Evolutionary conservation across 30 jellyfish, hydroid and myxozoan species (phyloP).

Genomic region (Cassiopea xamachana): DNA sequence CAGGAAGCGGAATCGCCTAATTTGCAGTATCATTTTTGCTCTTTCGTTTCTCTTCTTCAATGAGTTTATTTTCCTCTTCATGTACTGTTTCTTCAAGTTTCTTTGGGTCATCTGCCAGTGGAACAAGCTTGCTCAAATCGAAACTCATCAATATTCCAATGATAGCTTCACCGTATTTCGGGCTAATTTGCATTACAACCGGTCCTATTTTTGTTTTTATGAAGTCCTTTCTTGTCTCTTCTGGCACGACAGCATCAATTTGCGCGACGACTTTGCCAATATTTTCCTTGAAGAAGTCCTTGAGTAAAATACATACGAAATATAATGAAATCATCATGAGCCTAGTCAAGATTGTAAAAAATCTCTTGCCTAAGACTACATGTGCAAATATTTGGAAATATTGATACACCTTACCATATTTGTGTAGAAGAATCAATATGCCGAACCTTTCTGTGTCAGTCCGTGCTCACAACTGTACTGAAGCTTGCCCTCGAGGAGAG

Average conservation of each 20-base stretch:
- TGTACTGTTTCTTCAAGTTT: conserved; percentile 56
- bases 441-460: no score
- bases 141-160: conserved; percentile 66
- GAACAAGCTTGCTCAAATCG: conserved; percentile 58
- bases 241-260: conserved; percentile 68
- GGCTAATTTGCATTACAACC: conserved; percentile 67
- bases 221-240: conserved; percentile 68
- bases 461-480: no score
- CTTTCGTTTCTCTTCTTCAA: conserved; percentile 36
- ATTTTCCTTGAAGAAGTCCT: conserved; percentile 73
- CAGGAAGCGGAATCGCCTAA: background rate
- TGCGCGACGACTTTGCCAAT: conserved; percentile 78
- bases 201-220: conserved; percentile 77
- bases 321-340: background rate
- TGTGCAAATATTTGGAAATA: no score
- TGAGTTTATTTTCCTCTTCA: conserved; percentile 75
- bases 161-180: conserved; percentile 60
- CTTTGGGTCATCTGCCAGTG: conserved; percentile 70
- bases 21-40: background rate
- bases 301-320: background rate
- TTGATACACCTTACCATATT: no score
- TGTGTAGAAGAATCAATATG: no score
- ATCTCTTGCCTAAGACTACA: no score
- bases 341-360: background rate
- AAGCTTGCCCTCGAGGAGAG: no score